Base-by-base conservation (phyloP, 2,888 invertebrate species). In the Frankliniella intonsa region DNA sequence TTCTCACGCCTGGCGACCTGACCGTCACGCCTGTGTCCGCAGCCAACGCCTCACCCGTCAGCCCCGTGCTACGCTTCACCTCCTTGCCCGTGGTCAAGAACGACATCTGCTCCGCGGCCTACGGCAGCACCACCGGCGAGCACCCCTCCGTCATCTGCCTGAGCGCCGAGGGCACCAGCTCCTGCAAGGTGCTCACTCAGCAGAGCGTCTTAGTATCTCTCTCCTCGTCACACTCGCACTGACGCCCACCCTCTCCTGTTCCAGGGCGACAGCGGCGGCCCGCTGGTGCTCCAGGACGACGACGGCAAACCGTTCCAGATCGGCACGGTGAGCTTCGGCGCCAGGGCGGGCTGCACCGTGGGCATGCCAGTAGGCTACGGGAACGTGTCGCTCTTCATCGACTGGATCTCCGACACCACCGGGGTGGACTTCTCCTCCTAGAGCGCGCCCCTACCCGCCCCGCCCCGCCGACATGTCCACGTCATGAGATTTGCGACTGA, bases 241-340 rank as follows among this genome's bases (percentile, higher is more conserved):
- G 38, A 38, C 38, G 38, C 38, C 5, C 38, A 38, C 3, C 5
- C 38, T 38, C 25, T 83, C 69, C 27, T 38, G 17, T 76, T 80
- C 5, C 83, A 86, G 86, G 85, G 86, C 81, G 86, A 86, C 83
- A 85, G 85, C 79, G 86, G 86, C 81, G 85, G 86, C 25, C 85
- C 86, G 19, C 83, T 85, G 80, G 83, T 82, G 50, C 55, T 80
- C 9, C n/a, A 19, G 9, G 81, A 81, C 38, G 80, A n/a, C 50
- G 82, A 81, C 76, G 83, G 81, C n/a, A 82, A 80, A 14, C 79
- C 65, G 76, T 83, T 83, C 38, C 84, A 84, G 82, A 80, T 84
- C 25, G 86, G 86, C 38, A 82, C 85, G 27, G 84, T 84, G 50
- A 84, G 84, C 76, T 85, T 84, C 81, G 85, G 85, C 10, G 82